These are phyloP conservation scores for Panagrolaimus sp. DNA, from an alignment of 1,140 invertebrate genomes.

Conservation along the genomic window DNA sequence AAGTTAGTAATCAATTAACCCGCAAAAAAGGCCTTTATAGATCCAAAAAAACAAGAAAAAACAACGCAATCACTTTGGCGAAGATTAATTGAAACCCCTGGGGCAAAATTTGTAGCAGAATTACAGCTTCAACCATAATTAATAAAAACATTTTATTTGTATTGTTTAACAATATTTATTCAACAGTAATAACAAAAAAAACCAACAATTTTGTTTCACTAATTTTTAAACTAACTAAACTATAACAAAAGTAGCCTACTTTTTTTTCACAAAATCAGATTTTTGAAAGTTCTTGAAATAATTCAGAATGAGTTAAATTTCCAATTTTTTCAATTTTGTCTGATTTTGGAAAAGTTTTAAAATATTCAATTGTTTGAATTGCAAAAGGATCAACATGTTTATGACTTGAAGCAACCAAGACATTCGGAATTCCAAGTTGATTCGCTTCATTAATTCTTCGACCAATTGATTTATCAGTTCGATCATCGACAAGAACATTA, in stretches of 20 bases:
- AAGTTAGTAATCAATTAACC: neutral
- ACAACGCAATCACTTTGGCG: constrained; percentile 11
- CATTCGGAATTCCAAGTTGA: constrained; percentile 71
- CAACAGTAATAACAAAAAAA: no score
- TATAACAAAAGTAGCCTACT: neutral
- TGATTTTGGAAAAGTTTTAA: neutral
- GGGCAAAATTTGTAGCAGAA: constrained; percentile 9
- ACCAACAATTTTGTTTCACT: no score
- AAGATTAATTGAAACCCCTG: constrained; percentile 1
- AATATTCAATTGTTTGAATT: constrained; percentile 9
- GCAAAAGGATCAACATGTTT: neutral
- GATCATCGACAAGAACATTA: constrained; percentile 76
- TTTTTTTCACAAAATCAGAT: neutral
- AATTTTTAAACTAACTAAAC: no score
- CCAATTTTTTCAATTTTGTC: constrained; percentile 7
- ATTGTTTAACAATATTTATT: no score
- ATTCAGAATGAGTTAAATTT: neutral
- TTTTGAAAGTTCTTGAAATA: constrained; percentile 2
- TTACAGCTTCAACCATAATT: constrained; percentile 13
- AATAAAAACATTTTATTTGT: no score
- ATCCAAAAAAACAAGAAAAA: neutral
- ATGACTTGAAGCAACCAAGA: constrained; percentile 64
- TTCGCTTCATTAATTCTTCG: constrained; percentile 70
- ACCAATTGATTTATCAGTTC: constrained; percentile 72
- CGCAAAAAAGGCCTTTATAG: neutral